These are phyloP conservation scores for Rhaphigaster nebulosa DNA, from an alignment of 2,888 invertebrate species.

Conservation along the genomic window DNA sequence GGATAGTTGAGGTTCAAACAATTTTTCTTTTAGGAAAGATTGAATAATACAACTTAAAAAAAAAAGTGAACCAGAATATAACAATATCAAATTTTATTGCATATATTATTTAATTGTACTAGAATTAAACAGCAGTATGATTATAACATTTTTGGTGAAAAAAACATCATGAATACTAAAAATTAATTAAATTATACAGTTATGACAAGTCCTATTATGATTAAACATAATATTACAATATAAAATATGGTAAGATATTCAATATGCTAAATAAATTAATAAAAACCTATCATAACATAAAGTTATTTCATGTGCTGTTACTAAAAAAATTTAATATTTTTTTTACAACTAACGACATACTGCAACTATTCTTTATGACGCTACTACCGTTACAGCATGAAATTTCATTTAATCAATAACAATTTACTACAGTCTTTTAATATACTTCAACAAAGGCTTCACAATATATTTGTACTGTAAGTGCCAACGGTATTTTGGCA, in stretches of 20 bases:
- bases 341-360: slow-evolving; percentile 31
- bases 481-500: slow-evolving; percentile 55
- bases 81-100: slow-evolving; percentile 59
- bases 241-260: slow-evolving; percentile 17
- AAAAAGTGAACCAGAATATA: slow-evolving; percentile 23
- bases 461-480: slow-evolving; percentile 58
- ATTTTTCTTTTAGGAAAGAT: too few species aligned
- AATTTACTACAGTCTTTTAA: slow-evolving; percentile 59
- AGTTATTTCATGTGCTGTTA: slow-evolving; percentile 43
- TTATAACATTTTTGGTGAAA: slow-evolving; percentile 30
- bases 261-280: slow-evolving; percentile 16
- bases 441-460: slow-evolving; percentile 56
- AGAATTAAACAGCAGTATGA: slow-evolving; percentile 56
- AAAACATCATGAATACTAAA: slow-evolving; percentile 19
- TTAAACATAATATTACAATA: slow-evolving; percentile 21
- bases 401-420: slow-evolving; percentile 49
- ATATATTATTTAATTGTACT: slow-evolving; percentile 57
- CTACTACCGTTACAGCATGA: slow-evolving; percentile 55
- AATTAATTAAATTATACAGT: slow-evolving; percentile 24
- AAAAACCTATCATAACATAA: slow-evolving; percentile 37
- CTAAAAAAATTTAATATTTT: slow-evolving; percentile 40
- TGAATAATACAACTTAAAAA: too few species aligned
- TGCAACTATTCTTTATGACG: slow-evolving; percentile 42
- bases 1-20: too few species aligned
- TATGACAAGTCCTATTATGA: slow-evolving; percentile 33